phyloP scores from a whole-genome alignment of 1,140 invertebrate genomes.

The Lepidostoma basale region DNA sequence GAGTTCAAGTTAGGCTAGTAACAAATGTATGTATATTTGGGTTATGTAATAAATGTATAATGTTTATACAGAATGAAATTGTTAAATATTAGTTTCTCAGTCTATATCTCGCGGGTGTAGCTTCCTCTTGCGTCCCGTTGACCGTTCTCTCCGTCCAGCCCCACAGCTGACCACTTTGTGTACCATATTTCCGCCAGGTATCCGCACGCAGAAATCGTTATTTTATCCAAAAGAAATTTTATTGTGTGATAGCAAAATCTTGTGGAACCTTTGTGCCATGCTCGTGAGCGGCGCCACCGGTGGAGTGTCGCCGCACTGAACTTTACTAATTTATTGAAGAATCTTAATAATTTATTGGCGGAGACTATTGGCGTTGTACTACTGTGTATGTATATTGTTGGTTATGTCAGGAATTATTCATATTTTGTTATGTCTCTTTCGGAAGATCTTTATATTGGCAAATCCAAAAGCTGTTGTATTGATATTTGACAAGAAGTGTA shows the following conservation, averaged over 20 bases:
- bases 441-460: conserved; percentile 45
- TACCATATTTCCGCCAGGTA: not conserved
- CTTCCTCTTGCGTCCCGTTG: too few relatives aligned
- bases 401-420: conserved; percentile 45
- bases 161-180: not conserved
- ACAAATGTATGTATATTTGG: too few relatives aligned
- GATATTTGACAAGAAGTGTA: conserved; percentile 46
- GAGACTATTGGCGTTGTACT: conserved; percentile 17
- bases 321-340: conserved; percentile 31
- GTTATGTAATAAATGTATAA: too few relatives aligned
- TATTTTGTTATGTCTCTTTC: conserved; percentile 46
- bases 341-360: conserved; percentile 42
- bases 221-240: not conserved
- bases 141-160: not conserved
- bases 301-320: too few relatives aligned
- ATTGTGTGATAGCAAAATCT: conserved; percentile 11
- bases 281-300: too few relatives aligned
- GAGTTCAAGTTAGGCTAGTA: too few relatives aligned
- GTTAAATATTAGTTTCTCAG: too few relatives aligned
- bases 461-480: conserved; percentile 45
- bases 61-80: too few relatives aligned
- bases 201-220: not conserved
- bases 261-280: conserved; percentile 38
- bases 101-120: too few relatives aligned
- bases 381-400: conserved; percentile 39